These are phyloP conservation scores for Cephalotes varians DNA, from an alignment of 2,888 invertebrate genomes.

Conservation along the genomic window DNA sequence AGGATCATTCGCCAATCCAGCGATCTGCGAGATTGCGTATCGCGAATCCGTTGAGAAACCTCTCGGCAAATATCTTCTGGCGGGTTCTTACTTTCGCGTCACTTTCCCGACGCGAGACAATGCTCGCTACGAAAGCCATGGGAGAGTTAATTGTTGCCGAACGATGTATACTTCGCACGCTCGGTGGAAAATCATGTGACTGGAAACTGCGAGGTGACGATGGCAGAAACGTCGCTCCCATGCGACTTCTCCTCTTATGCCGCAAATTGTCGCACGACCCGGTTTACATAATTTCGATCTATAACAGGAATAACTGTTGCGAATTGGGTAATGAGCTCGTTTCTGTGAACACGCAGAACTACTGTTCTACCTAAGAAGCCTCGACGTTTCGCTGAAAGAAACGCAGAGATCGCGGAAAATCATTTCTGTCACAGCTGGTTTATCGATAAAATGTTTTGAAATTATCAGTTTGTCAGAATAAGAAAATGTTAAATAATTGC, in stretches of 20 bases:
- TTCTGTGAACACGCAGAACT: conserved; percentile 10
- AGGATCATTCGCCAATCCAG: conserved; percentile 31
- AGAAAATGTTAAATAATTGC: not conserved
- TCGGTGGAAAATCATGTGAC: conserved; percentile 65
- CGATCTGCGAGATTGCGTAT: conserved; percentile 7
- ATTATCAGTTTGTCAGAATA: not conserved
- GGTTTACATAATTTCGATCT: conserved; percentile 74
- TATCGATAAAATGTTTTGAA: not conserved
- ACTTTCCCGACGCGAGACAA: conserved; percentile 75
- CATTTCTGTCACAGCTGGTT: conserved; percentile 1
- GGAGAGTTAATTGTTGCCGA: conserved; percentile 73
- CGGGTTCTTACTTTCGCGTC: conserved; percentile 76
- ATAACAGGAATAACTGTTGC: conserved; percentile 67
- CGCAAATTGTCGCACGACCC: conserved; percentile 69
- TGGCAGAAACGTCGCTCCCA: conserved; percentile 36
- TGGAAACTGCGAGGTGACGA: conserved; percentile 17
- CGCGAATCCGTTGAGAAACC: conserved; percentile 53
- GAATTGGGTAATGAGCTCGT: conserved; percentile 60
- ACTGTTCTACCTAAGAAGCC: conserved; percentile 3
- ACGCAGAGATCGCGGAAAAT: not conserved
- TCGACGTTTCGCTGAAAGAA: not conserved
- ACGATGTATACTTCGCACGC: conserved; percentile 72
- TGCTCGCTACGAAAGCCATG: conserved; percentile 74
- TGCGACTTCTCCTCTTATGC: conserved; percentile 49
- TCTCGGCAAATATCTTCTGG: conserved; percentile 60